Conservation (phyloP, 1,140 invertebrate genomes). For the Sminthurinus signatus region DNA sequence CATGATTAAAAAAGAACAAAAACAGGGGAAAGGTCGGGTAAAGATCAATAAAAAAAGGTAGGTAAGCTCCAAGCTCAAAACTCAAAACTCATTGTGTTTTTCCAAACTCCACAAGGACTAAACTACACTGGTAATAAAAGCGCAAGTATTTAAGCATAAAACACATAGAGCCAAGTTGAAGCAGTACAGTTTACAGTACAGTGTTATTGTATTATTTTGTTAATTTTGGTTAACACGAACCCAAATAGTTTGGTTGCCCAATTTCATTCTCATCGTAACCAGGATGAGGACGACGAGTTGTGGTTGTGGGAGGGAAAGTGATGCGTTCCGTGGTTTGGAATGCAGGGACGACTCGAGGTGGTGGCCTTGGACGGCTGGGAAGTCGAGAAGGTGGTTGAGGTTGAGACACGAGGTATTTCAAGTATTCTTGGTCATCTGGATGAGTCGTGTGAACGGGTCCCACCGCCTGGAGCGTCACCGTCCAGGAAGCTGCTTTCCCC, state of each 20-base stretch:
- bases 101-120: no score
- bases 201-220: not conserved
- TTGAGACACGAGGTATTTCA: conserved; percentile 33
- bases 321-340: conserved; percentile 16
- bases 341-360: conserved; percentile 28
- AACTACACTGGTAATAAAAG: no score
- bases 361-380: not conserved
- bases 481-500: conserved; percentile 66
- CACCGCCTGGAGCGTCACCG: conserved; percentile 61
- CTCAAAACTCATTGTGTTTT: no score
- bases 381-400: not conserved
- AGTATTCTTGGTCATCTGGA: conserved; percentile 43
- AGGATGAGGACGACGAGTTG: conserved; percentile 12
- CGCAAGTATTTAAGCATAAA: not conserved
- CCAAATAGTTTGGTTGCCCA: conserved; percentile 39
- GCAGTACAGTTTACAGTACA: not conserved
- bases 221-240: no score
- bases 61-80: conserved; percentile 19
- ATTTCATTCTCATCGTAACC: conserved; percentile 5
- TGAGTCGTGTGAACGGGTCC: conserved; percentile 53
- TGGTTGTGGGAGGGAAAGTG: conserved; percentile 27
- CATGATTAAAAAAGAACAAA: no score
- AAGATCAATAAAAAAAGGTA: not conserved
- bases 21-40: no score
- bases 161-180: not conserved